Percentiles rank a stretch among this genome's conserved stretches.
phyloP scores from a whole-genome alignment of 2,888 invertebrate species.

The Acleris emargana region DNA sequence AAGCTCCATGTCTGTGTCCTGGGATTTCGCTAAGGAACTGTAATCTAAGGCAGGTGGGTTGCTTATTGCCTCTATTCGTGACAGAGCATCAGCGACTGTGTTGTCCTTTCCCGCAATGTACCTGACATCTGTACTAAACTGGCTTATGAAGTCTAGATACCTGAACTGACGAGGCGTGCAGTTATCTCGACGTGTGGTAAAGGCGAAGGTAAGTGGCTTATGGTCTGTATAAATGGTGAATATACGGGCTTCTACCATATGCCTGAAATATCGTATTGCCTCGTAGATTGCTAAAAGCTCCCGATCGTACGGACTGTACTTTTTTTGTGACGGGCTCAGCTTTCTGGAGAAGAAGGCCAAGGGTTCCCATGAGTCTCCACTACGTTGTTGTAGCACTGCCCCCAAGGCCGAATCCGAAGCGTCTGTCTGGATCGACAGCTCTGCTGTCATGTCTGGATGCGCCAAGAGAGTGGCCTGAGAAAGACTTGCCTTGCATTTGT shows the following conservation, averaged over 20 bases:
- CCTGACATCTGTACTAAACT: slow-evolving; percentile 55
- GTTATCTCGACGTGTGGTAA: slow-evolving; percentile 47
- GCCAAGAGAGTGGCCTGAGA: slow-evolving; percentile 48
- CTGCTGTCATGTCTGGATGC: slow-evolving; percentile 48
- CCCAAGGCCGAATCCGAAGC: slow-evolving; percentile 60
- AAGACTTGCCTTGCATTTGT: slow-evolving; percentile 46
- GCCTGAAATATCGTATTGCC: too few species aligned
- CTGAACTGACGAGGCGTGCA: slow-evolving; percentile 53
- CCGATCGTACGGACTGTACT: slow-evolving; percentile 55
- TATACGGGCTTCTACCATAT: slow-evolving; percentile 58
- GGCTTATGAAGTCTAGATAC: slow-evolving; percentile 52
- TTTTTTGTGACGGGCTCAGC: slow-evolving; percentile 48
- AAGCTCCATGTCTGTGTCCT: too few species aligned
- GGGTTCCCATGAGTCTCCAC: slow-evolving; percentile 48
- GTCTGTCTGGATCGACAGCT: slow-evolving; percentile 51
- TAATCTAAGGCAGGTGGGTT: too few species aligned
- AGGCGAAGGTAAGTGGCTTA: slow-evolving; percentile 53
- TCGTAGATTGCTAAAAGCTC: slow-evolving; percentile 59
- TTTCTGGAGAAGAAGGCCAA: slow-evolving; percentile 58
- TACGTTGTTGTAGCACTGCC: slow-evolving; percentile 54
- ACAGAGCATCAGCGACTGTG: too few species aligned
- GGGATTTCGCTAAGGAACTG: too few species aligned
- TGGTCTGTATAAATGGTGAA: slow-evolving; percentile 53
- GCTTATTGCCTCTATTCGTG: too few species aligned
- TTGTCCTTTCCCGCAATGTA: slow-evolving; percentile 53